A percentile compares a stretch with the other conserved stretches of the same genome.
These are phyloP conservation scores for Amorpha juglandis DNA, from an alignment of 2,888 invertebrate species.

Conservation along the genomic window DNA sequence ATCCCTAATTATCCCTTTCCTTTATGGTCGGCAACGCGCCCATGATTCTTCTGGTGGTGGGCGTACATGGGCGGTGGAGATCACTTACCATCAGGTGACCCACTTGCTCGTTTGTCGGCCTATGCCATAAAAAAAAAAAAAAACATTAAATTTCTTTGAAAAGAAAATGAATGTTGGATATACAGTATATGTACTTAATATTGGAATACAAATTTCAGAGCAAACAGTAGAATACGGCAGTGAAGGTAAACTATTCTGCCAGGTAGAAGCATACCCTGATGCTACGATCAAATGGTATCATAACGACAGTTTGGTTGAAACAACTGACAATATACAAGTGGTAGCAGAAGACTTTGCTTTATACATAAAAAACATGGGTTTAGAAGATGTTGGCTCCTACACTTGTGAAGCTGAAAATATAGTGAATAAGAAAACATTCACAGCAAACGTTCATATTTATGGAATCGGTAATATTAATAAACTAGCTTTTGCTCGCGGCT, in stretches of 20 bases:
- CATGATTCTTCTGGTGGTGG: no score
- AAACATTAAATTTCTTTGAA: no score
- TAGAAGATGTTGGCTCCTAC: conserved; percentile 61
- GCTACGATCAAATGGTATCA: conserved; percentile 63
- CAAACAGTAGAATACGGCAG: conserved; percentile 58
- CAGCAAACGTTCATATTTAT: conserved; percentile 54
- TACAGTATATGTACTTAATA: no score
- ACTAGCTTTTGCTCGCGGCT: no score
- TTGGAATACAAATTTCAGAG: no score
- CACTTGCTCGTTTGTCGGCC: no score
- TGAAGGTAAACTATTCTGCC: conserved; percentile 59
- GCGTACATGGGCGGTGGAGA: no score
- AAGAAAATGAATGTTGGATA: no score
- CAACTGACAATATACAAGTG: conserved; percentile 44
- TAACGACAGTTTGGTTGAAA: conserved; percentile 52
- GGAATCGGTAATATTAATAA: conserved; percentile 60
- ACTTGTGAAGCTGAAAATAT: conserved; percentile 59
- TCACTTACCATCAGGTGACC: no score
- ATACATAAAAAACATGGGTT: conserved; percentile 59
- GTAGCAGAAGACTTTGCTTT: conserved; percentile 49
- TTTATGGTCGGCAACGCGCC: no score
- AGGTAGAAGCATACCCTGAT: conserved; percentile 67
- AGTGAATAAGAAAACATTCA: conserved; percentile 43
- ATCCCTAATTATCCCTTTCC: no score
- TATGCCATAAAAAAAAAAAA: no score